Evolutionary conservation across 2,797 vertebrate species (phyloP), one percentile per base, ranked within the genome.

Genomic region (Steatocranus sp.): DNA sequence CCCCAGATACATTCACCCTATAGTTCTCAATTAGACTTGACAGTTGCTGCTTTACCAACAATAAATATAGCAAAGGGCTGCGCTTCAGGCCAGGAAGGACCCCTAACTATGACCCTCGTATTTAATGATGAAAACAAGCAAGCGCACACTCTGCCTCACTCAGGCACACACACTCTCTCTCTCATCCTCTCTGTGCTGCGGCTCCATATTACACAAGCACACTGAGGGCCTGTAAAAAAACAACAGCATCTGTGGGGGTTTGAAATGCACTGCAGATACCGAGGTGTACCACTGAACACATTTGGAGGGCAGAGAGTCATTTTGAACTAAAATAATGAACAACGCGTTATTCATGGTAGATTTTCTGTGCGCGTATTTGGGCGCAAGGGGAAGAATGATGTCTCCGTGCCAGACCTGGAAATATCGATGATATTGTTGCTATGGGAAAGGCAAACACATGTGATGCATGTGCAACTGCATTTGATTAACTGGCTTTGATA

Each of bases 81-180:
- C 7, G 93, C 96, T 94, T 82, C 2, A 34, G 95, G 96, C 91
- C 83, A 89, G 84, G 46, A 85, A 90, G 89, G 94, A 96, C 93
- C 95, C 95, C 94, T 92, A 92, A 96, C 92, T 92, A 89, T 95
- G 95, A 96, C 94, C 95, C 94, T 93, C 85, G 87, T 90, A 93
- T 94, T 95, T 96, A 96, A 96, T 96, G 96, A 97, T 94, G 95
- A 95, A 95, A 95, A 95, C 93, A 95, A 94, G 93, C 84, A 73
- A 25, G 80, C 88, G 30, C 89, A 86, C 88, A 70, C 92, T 88
- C 89, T 86, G 91, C 90, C 93, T 87, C 83, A 78, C 92, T 92
- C 91, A 54, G 54, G 81, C 88, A 90, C 78, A 83, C 82, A 84
- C 50, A 20, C 75, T 80, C 66, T 66, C 30, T 58, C 20, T 75